Evolutionary conservation across 2,888 invertebrate species (phyloP), one percentile per base, ranked within the genome.

Genomic region (Opisthograptis luteolata): DNA sequence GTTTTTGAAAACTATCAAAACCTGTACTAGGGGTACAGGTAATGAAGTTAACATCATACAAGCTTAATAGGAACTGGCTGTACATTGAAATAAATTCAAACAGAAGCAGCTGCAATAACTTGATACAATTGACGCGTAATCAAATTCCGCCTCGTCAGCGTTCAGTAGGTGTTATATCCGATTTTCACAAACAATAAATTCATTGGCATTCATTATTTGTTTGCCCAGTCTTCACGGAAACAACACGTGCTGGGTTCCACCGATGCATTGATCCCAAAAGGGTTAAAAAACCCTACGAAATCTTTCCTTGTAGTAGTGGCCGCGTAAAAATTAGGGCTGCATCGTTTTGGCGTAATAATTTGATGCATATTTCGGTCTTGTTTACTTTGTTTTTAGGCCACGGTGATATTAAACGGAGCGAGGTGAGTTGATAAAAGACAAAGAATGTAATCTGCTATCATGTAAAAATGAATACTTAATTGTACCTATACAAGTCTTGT

Each of bases 211-310:
- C 8, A 24, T 24, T 24, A 9, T n/a, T 9, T 24, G n/a, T 34
- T 46, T 24, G 50, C 30, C 30, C 20, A 25, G 14, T 25, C 14
- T 2, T 17, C 17, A 17, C n/a, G n/a, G n/a, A n/a, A n/a, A n/a
- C 17, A 13, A 13, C 32, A 41, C 45, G 34, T 46, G 45, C 22
- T 31, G 34, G 32, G 41, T 47, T 48, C 47, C 50, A 30, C 6
- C 9, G 32, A 47, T 43, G 39, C 52, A 47, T 44, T 46, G 44
- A 52, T 50, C 52, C 52, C 50, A n/a, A n/a, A n/a, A n/a, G n/a
- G n/a, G n/a, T 44, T 56, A 57, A 52, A 57, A 52, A 52, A 50
- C 56, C 51, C 54, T 44, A 14, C 52, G 36, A 47, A 48, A 52
- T 51, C 52, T 50, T 49, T 39, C 43, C 44, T 37, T 44, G 42